These are phyloP conservation scores for Papilio protenor DNA, from an alignment of 2,888 invertebrate species.

Conservation along the genomic window DNA sequence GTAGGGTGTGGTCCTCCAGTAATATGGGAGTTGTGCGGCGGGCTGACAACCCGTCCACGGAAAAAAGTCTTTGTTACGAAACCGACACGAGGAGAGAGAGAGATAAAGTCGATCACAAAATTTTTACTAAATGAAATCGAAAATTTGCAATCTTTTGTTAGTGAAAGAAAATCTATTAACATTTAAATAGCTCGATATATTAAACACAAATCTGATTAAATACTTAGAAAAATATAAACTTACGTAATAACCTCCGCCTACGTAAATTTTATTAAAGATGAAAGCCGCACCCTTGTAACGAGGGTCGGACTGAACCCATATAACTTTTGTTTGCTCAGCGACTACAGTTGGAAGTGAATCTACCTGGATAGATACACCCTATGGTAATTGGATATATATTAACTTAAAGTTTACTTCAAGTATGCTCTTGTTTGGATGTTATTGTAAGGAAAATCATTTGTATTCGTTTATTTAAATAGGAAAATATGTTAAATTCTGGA, in stretches of 20 bases:
- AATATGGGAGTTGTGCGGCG: too few relatives aligned
- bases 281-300: constrained; percentile 33
- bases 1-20: too few relatives aligned
- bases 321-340: constrained; percentile 38
- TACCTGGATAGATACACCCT: constrained; percentile 24
- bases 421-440: neutral
- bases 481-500: neutral
- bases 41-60: too few relatives aligned
- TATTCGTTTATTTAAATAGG: neutral
- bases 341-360: constrained; percentile 10
- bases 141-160: too few relatives aligned
- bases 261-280: constrained; percentile 35
- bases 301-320: constrained; percentile 32
- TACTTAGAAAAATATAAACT: neutral
- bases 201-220: neutral
- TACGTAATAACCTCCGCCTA: constrained; percentile 1
- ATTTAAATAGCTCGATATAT: neutral
- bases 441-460: neutral
- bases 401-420: constrained; percentile 5
- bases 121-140: too few relatives aligned
- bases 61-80: too few relatives aligned
- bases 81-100: too few relatives aligned
- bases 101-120: too few relatives aligned
- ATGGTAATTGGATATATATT: constrained; percentile 29
- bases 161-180: too few relatives aligned